A percentile compares a stretch with the other conserved stretches of the same genome.
These are phyloP conservation scores for Mus pahari DNA, from an alignment of 2,113 vertebrate genomes.

Conservation along the genomic window DNA sequence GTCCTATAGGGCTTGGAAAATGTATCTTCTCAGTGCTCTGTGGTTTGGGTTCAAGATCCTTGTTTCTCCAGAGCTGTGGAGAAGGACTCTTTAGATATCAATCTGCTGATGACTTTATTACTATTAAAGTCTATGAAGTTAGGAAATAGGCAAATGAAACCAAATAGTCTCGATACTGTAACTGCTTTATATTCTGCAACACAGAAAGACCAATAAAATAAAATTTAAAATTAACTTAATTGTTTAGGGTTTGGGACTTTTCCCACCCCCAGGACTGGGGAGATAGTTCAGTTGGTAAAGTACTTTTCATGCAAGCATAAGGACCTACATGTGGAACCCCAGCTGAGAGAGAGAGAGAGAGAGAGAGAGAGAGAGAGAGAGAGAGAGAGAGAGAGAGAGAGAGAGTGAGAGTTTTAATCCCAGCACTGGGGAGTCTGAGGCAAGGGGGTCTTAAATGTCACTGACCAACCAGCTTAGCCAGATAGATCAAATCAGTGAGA, in stretches of 20 bases:
- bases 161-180: neutral
- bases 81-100: conserved; percentile 45
- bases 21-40: conserved; percentile 71
- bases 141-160: conserved; percentile 23
- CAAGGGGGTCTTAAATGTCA: neutral
- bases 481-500: neutral
- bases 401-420: neutral
- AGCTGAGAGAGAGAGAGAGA: too few species aligned
- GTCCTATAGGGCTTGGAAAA: conserved; percentile 79
- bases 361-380: too few species aligned
- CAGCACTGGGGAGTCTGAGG: neutral
- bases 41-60: conserved; percentile 16
- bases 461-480: neutral
- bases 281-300: neutral
- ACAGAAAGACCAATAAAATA: conserved; percentile 26
- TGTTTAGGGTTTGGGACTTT: neutral
- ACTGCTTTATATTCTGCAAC: conserved; percentile 29
- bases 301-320: neutral
- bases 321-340: neutral
- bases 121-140: neutral
- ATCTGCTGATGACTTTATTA: neutral
- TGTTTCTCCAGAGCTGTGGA: neutral
- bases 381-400: too few species aligned
- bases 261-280: neutral
- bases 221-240: neutral